phyloP scores from a whole-genome alignment of 1,140 invertebrate species.

The Drosophila malerkotliana region DNA sequence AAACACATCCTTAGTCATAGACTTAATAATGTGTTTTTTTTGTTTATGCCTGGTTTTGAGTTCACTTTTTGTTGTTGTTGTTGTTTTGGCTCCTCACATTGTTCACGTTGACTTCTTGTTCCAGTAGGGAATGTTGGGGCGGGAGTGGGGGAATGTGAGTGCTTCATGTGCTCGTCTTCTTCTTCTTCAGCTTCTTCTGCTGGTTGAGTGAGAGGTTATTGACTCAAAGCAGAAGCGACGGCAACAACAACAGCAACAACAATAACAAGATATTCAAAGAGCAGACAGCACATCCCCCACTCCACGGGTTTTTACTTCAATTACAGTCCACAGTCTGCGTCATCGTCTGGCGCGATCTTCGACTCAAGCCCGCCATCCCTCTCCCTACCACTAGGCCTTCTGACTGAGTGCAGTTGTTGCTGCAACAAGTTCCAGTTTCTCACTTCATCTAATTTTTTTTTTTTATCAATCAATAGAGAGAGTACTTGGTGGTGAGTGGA shows the following conservation, averaged over 20 bases:
- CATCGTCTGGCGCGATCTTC: slow-evolving; percentile 47
- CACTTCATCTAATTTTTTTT: background rate
- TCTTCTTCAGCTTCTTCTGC: slow-evolving; percentile 6
- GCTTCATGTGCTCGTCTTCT: slow-evolving; percentile 15
- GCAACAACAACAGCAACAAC: slow-evolving; percentile 3
- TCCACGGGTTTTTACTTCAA: slow-evolving; percentile 12
- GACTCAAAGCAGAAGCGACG: slow-evolving; percentile 19
- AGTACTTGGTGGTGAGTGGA: too few species aligned
- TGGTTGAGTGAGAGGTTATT: slow-evolving; percentile 35
- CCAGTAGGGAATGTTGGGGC: background rate
- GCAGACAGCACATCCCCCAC: slow-evolving; percentile 23
- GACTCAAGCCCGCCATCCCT: slow-evolving; percentile 8
- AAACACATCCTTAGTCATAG: background rate
- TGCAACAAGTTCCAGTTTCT: slow-evolving; percentile 12
- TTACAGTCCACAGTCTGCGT: slow-evolving; percentile 41
- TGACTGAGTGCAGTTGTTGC: background rate
- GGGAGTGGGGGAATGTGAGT: slow-evolving; percentile 21
- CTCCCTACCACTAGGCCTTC: background rate
- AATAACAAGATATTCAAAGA: slow-evolving; percentile 15
- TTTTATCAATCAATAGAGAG: background rate
- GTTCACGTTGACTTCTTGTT: slow-evolving; percentile 31
- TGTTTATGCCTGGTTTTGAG: slow-evolving; percentile 20
- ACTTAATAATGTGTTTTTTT: background rate
- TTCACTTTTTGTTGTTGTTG: slow-evolving; percentile 13
- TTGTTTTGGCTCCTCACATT: slow-evolving; percentile 16